phyloP scores from a whole-genome alignment of 2,113 vertebrate genomes.

The Salvelinus alpinus region DNA sequence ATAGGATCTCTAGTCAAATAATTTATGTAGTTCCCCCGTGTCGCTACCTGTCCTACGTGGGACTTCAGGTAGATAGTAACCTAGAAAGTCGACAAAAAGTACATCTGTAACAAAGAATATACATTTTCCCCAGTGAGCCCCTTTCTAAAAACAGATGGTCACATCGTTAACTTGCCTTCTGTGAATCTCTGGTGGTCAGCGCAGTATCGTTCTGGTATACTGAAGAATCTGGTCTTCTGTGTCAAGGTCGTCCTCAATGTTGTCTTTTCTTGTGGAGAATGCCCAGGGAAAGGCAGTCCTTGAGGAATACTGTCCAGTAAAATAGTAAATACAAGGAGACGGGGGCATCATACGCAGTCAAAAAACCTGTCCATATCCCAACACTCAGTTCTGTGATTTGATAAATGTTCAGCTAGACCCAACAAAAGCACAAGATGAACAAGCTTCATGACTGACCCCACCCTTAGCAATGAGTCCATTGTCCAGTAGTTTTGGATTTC shows the following conservation, averaged over 20 bases:
- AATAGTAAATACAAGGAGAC: background rate
- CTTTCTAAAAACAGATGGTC: background rate
- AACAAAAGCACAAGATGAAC: background rate
- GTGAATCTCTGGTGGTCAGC: background rate
- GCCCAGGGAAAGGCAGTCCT: background rate
- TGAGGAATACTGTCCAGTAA: background rate
- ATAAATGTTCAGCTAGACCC: background rate
- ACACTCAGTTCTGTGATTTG: background rate
- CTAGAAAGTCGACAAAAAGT: background rate
- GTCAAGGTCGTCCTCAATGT: background rate
- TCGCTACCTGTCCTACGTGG: background rate
- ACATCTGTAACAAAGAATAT: background rate
- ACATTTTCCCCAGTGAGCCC: background rate
- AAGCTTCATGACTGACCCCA: background rate
- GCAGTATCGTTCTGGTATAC: too few species aligned
- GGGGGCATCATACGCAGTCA: background rate
- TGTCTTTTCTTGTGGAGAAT: background rate
- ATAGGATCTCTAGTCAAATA: background rate
- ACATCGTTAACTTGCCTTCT: background rate
- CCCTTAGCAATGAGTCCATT: background rate
- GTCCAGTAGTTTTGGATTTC: background rate
- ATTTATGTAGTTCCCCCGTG: background rate
- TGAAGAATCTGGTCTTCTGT: background rate
- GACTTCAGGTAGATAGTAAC: background rate
- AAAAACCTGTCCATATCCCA: background rate